Base-by-base conservation (phyloP, 2,888 invertebrate species). In the Asteroscopus sphinx region DNA sequence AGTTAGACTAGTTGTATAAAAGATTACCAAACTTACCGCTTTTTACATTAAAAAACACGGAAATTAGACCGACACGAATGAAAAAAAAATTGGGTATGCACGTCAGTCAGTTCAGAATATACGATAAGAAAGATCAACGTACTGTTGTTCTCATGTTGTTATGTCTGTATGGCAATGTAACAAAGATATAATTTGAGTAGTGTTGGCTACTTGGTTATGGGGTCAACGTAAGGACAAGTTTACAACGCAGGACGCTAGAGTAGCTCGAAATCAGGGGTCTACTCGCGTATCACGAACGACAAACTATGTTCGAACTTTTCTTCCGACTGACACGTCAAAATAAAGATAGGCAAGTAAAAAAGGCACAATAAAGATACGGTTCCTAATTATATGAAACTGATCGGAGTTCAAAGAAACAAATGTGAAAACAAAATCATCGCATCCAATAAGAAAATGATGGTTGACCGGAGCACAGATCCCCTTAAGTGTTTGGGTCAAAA, bases 61-160 rank as follows among this genome's bases (percentile, higher is more conserved):
- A 63, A 21, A 13, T 16, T 1, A 16, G 11, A 9, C 4, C 16
- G n/a, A 46, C 25, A 39, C 30, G 46, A 42, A 63, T 21, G 21
- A 28, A 68, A 35, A 63, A 68, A 46, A 15, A 7, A 26, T 39
- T 44, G 28, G 28, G 51, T 64, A 35, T 30, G 15, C 32, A 57
- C 48, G 44, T 62, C 33, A 44, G 36, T 36, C 17, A 37, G 35
- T 16, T 21, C 39, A 6, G 37, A 47, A 37, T 48, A 16, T 7
- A 33, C 11, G 66, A 66, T 62, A 73, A 72, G 46, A 67, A 45
- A 75, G 77, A 76, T 77, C 68, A 75, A 61, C 42, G 67, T 47
- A 65, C 68, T 61, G 47, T 53, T 66, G 55, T 61, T 52, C 60
- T 53, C 47, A 32, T 61, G 9, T 51, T 15, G 42, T 37, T 41